Base-by-base conservation (phyloP, 1,140 invertebrate species). In the Druon quercuslanigerum region DNA sequence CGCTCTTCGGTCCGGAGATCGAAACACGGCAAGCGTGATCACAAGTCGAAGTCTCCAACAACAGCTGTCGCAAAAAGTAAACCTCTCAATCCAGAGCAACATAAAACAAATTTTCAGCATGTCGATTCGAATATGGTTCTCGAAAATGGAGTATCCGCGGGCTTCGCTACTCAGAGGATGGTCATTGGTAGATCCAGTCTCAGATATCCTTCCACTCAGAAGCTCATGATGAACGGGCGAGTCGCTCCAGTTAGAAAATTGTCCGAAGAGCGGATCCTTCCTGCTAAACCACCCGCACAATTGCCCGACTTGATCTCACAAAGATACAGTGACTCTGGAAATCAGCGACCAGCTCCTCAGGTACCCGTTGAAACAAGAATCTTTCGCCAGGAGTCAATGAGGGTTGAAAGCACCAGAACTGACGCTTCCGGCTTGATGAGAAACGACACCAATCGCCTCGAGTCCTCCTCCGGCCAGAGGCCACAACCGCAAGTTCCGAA, bases 211-310 rank as follows among this genome's bases (percentile, higher is more conserved):
- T 87, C 90, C 0, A 85, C 90, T 2, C 91, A 92, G 72, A 92
- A 92, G 77, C 84, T 92, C 1, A 83, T 91, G 71, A 83, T 93
- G 7, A 93, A 93, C 80, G 92, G 92, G 4, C 91, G 91, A 77
- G 87, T 90, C 3, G 86, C 85, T 5, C 85, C 90, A 0, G 80
- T 90, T 3, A 91, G 91, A 9, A 82, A 85, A 80, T 81, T 85
- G 57, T 75, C 82, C 25, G 90, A 86, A 33, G 86, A 87, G 3
- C 82, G 78, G 76, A 79, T 11, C 16, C 17, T 54, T 17, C 16
- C 52, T 12, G 56, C 82, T 51, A 81, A 83, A 79, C 87, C 84
- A 50, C 85, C 87, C 12, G 85, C 86, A 3, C 84, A 87, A 73
- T 78, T 91, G 33, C 87, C 90, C 0, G 90, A 91, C 80, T 76